phyloP scores from a whole-genome alignment of 2,797 vertebrate species.

The Falco peregrinus region DNA sequence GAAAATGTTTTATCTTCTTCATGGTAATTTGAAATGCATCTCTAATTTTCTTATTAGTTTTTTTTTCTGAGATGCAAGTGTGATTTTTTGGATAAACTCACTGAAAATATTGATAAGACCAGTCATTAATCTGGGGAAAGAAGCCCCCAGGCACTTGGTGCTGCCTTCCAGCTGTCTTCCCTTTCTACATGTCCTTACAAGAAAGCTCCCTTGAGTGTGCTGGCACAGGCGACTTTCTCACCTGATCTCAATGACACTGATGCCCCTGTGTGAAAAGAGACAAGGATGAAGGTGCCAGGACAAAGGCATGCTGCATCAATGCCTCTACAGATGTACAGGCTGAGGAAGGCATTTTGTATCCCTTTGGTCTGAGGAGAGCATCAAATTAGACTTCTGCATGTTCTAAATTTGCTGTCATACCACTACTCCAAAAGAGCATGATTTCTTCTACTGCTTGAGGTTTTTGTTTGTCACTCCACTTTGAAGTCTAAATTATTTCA shows the following conservation, averaged over 20 bases:
- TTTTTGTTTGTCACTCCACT: background rate
- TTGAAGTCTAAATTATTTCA: background rate
- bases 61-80: background rate
- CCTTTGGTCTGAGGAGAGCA: background rate
- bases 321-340: background rate
- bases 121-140: background rate
- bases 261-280: background rate
- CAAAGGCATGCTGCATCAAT: background rate
- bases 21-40: background rate
- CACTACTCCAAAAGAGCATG: background rate
- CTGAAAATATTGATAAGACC: background rate
- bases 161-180: background rate
- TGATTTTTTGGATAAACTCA: background rate
- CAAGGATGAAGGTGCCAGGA: background rate
- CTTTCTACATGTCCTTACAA: background rate
- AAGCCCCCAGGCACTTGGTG: background rate
- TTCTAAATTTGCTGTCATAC: background rate
- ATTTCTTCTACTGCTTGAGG: background rate
- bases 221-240: background rate
- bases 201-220: background rate
- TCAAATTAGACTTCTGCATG: background rate
- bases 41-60: background rate
- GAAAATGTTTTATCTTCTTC: background rate
- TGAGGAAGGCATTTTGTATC: background rate
- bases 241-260: background rate